Conservation (phyloP, 2,888 invertebrate genomes). For the Phengaris arion region DNA sequence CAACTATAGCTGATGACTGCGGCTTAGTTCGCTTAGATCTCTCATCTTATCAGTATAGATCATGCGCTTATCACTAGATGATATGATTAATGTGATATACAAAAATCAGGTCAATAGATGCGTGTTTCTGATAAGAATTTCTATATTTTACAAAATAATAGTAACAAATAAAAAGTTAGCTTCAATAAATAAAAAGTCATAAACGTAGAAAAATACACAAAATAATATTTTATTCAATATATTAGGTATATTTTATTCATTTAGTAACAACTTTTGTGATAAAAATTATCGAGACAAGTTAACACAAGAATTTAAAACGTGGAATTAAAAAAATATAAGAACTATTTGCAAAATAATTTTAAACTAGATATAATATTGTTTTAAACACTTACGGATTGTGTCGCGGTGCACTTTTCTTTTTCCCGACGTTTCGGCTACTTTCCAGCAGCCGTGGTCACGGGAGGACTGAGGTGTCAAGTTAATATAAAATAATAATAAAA, state of each 20-base stretch:
- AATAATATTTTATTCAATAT: not conserved
- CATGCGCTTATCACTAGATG: conserved; percentile 16
- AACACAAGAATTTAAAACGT: no score
- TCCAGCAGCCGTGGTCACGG: no score
- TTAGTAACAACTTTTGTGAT: no score
- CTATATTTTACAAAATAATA: not conserved
- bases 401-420: no score
- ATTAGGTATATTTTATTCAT: no score
- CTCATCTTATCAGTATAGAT: conserved; percentile 7
- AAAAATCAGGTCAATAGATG: not conserved
- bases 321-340: no score
- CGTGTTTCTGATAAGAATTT: not conserved
- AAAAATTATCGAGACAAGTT: no score
- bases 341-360: not conserved
- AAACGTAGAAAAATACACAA: not conserved
- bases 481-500: no score
- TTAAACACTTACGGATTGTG: no score
- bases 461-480: no score
- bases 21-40: not conserved
- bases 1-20: not conserved
- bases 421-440: no score
- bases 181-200: no score
- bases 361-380: not conserved
- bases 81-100: conserved; percentile 3
- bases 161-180: not conserved